phyloP scores from a whole-genome alignment of 2,797 vertebrate genomes.

The Hemitrygon akajei region DNA sequence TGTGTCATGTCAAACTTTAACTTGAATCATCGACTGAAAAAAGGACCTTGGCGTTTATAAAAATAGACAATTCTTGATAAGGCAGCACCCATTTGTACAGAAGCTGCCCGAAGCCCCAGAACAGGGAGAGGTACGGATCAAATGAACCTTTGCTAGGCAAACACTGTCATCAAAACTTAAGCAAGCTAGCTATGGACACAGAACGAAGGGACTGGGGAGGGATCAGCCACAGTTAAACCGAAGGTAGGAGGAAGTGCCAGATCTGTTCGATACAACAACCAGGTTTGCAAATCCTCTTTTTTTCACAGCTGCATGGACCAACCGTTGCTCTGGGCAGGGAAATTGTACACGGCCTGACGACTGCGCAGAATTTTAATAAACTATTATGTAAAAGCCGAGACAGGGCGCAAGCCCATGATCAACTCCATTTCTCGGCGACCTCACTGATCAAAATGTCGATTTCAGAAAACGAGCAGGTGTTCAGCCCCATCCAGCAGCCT shows the following conservation, averaged over 20 bases:
- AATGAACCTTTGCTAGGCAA: neutral
- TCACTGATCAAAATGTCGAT: too few relatives aligned
- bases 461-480: too few relatives aligned
- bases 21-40: neutral
- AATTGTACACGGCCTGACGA: too few relatives aligned
- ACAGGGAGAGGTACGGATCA: neutral
- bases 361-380: too few relatives aligned
- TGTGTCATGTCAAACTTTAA: neutral
- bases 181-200: neutral
- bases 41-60: neutral
- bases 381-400: too few relatives aligned
- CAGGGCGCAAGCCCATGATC: too few relatives aligned
- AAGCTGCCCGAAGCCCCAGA: neutral
- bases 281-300: too few relatives aligned
- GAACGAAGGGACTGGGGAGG: neutral
- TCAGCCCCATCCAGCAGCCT: too few relatives aligned
- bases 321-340: too few relatives aligned
- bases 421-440: too few relatives aligned
- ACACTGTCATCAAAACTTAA: neutral
- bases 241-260: neutral
- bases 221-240: neutral
- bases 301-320: too few relatives aligned
- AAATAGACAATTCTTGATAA: neutral
- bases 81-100: neutral
- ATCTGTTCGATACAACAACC: neutral